Base-by-base conservation (phyloP, 2,797 vertebrate genomes). In the Manis crassicaudata region DNA sequence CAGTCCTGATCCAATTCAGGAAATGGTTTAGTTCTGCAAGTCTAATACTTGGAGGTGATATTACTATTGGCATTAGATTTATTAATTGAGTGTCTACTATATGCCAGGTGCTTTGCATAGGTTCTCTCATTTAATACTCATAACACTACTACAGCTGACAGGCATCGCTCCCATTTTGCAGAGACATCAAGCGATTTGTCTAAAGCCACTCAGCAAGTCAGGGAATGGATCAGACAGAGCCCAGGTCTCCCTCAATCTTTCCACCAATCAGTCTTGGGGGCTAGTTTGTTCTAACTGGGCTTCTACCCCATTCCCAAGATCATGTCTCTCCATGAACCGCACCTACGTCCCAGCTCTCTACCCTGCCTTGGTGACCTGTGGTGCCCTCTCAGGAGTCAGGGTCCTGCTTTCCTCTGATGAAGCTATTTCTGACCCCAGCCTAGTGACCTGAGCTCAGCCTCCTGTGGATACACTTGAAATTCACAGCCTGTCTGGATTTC, bases 181-280 rank as follows among this genome's bases (percentile, higher is more conserved):
- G 84, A 87, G 82, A 67, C 29, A 54, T 50, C 32, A 21, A 62
- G 37, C 29, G 52, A 7, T 25, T 32, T 60, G 20, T 52, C 92
- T 56, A 40, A 88, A 86, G 80, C 43, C 75, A 73, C 68, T 88
- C 1, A 92, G 35, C 9, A 13, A 54, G 60, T 46, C 23, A n/a
- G 52, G 35, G 21, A 86, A 87, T 17, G n/a, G 58, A 81, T 32
- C 43, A 37, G 25, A 37, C 0, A 27, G 46, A 56, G 40, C 0
- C 27, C 52, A 0, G 2, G 43, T 52, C 58, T 79, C 65, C 46
- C 67, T 75, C 72, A 75, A 5, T 46, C 73, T 70, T 81, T 37
- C 72, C 16, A 37, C 29, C 4, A 17, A 3, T 32, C 35, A 8
- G 50, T 12, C 50, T n/a, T 0, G 0, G 13, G 13, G 65, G 13